phyloP scores from a whole-genome alignment of 2,888 invertebrate genomes.

The Halictus quadricinctus region DNA sequence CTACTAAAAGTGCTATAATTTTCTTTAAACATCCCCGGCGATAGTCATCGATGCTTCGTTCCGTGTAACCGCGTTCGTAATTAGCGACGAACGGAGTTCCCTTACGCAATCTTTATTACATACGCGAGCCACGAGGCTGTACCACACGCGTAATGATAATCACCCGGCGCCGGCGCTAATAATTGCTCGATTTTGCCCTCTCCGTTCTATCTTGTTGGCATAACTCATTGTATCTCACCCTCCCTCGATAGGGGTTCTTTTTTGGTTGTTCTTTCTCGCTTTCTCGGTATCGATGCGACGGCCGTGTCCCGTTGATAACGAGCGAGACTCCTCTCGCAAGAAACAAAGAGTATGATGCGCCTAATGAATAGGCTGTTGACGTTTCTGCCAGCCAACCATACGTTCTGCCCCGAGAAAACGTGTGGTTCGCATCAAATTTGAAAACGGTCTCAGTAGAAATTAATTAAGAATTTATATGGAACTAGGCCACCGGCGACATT shows the following conservation, averaged over 20 bases:
- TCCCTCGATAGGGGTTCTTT: constrained; percentile 16
- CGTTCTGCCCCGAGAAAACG: too few relatives aligned
- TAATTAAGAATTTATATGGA: not conserved
- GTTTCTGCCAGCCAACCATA: not conserved
- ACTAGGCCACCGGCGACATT: too few relatives aligned
- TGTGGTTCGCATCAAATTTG: not conserved
- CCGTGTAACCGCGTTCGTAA: constrained; percentile 7
- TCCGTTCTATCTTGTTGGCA: constrained; percentile 45
- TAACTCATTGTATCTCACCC: constrained; percentile 53
- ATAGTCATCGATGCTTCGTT: not conserved
- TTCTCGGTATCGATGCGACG: constrained; percentile 15
- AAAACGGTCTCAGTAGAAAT: not conserved
- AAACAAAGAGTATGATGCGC: not conserved
- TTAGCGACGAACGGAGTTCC: constrained; percentile 24
- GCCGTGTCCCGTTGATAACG: constrained; percentile 35
- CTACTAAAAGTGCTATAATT: too few relatives aligned
- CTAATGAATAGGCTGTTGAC: not conserved
- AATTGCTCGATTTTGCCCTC: constrained; percentile 50
- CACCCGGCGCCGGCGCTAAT: constrained; percentile 63
- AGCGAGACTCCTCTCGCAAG: not conserved
- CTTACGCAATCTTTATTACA: constrained; percentile 40
- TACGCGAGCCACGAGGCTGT: constrained; percentile 22
- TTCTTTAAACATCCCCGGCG: not conserved
- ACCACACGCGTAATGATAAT: constrained; percentile 56
- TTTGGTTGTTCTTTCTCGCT: not conserved